A percentile compares a stretch with the other conserved stretches of the same genome.
These are phyloP conservation scores for Sardinella longiceps DNA, from an alignment of 2,797 vertebrate species.

Conservation along the genomic window DNA sequence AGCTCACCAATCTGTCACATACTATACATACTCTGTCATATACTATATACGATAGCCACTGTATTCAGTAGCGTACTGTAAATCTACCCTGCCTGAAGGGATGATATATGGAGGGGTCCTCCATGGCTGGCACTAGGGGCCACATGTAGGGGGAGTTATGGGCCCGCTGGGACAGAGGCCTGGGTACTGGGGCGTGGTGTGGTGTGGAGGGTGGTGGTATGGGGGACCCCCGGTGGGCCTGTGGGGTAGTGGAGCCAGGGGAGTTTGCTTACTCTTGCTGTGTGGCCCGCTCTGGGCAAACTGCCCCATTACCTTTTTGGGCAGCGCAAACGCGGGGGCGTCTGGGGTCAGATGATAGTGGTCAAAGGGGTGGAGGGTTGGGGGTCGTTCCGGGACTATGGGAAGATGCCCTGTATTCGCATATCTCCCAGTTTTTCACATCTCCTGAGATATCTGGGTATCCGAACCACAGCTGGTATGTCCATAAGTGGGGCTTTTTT, in stretches of 20 bases:
- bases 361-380: neutral
- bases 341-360: neutral
- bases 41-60: neutral
- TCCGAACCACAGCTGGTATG: constrained; percentile 55
- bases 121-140: neutral
- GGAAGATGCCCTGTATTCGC: constrained; percentile 14
- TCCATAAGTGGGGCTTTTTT: constrained; percentile 39
- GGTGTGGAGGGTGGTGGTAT: neutral
- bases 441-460: constrained; percentile 22
- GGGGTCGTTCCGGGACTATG: neutral
- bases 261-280: neutral
- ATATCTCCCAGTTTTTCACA: neutral
- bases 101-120: neutral
- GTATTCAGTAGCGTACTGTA: neutral
- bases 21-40: neutral
- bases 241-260: constrained; percentile 24
- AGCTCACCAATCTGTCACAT: neutral
- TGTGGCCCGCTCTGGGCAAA: constrained; percentile 19
- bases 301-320: constrained; percentile 26
- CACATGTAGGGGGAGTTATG: neutral
- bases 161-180: neutral
- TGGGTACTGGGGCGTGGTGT: neutral
- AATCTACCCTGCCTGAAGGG: neutral
- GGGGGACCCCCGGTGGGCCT: neutral
- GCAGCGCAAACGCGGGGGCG: constrained; percentile 30